A percentile compares a stretch with the other conserved stretches of the same genome.
phyloP scores from a whole-genome alignment of 2,113 vertebrate genomes.

The Maccullochella peelii region DNA sequence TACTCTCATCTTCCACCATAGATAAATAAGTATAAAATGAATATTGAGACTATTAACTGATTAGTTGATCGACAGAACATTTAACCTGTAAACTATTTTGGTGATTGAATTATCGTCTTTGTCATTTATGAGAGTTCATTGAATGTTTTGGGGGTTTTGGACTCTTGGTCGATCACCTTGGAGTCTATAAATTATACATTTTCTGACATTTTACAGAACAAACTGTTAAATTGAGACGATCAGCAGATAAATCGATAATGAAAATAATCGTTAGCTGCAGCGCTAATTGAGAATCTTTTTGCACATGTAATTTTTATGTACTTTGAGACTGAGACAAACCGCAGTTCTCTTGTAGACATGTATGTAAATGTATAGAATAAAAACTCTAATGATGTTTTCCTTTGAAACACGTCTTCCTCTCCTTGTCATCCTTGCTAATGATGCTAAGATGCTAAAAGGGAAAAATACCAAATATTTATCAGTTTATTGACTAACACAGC shows the following conservation, averaged over 20 bases:
- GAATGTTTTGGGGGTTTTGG: too few relatives aligned
- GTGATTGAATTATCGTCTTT: too few relatives aligned
- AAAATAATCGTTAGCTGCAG: too few relatives aligned
- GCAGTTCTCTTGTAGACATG: background rate
- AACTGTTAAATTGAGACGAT: background rate
- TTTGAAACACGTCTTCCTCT: too few relatives aligned
- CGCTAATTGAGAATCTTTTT: too few relatives aligned
- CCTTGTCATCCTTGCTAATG: background rate
- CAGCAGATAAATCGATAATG: background rate
- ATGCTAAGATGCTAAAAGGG: background rate
- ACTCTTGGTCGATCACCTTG: too few relatives aligned
- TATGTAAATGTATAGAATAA: background rate
- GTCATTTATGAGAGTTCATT: too few relatives aligned
- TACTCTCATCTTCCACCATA: background rate
- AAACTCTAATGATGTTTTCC: background rate
- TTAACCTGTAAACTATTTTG: too few relatives aligned
- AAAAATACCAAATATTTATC: background rate
- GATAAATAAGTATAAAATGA: background rate
- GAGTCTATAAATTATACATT: too few relatives aligned
- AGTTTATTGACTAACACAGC: background rate
- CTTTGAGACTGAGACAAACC: too few relatives aligned
- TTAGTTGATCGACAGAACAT: too few relatives aligned
- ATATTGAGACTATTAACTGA: background rate
- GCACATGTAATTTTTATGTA: background rate
- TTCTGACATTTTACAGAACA: too few relatives aligned